Percentiles rank a stretch among this genome's conserved stretches.
Evolutionary conservation across 2,888 invertebrate genomes (phyloP).

Genomic region (Tanytarsus gracilentus): DNA sequence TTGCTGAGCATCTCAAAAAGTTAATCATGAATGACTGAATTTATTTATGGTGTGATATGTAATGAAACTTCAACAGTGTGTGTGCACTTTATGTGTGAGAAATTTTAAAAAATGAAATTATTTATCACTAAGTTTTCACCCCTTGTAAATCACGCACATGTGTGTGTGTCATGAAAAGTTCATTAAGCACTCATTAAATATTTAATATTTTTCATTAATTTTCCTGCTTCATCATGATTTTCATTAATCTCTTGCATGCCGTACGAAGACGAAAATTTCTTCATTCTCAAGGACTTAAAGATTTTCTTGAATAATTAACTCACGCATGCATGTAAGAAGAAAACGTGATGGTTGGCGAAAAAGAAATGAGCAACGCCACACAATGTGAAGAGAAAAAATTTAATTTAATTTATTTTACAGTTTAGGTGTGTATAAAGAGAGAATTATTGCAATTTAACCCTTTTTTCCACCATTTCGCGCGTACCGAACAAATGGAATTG

Average conservation of each 20-base stretch:
- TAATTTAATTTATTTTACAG: background rate
- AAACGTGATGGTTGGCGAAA: background rate
- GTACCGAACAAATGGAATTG: background rate
- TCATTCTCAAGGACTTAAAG: background rate
- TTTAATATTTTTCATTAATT: conserved; percentile 29
- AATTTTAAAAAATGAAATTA: background rate
- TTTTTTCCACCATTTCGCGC: background rate
- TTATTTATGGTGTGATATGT: background rate
- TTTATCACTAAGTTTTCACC: background rate
- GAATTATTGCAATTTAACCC: too few species aligned
- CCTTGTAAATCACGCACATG: background rate
- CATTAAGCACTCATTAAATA: conserved; percentile 30
- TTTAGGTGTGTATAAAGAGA: too few species aligned
- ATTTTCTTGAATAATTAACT: conserved; percentile 22
- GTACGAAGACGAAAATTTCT: too few species aligned
- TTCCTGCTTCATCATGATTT: conserved; percentile 26
- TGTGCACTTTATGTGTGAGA: background rate
- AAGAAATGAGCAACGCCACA: background rate
- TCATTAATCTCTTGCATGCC: conserved; percentile 26
- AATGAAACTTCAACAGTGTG: conserved; percentile 1
- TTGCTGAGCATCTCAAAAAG: background rate
- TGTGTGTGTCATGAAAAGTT: conserved; percentile 7
- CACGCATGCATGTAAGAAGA: conserved; percentile 20
- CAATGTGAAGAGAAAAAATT: background rate
- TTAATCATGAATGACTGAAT: conserved; percentile 27